Percentiles rank a stretch among this genome's conserved stretches.
Evolutionary conservation across 2,797 vertebrate genomes (phyloP).

Genomic region (Benthosema pterotum): DNA sequence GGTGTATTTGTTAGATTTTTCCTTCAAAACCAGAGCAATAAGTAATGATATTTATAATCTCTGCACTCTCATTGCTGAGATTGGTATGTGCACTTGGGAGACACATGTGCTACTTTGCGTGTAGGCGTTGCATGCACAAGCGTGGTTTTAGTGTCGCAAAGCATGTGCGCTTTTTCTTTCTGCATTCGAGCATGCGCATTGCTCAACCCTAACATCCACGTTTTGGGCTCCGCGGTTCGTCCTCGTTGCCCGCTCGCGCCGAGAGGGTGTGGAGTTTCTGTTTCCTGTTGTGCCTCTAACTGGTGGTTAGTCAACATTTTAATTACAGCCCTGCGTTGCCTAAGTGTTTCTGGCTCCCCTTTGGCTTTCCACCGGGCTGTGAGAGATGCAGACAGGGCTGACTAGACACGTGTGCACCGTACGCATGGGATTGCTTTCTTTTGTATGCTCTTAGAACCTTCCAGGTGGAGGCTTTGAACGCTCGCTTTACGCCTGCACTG

Average conservation of each 20-base stretch:
- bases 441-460: not conserved
- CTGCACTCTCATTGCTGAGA: not conserved
- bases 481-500: not conserved
- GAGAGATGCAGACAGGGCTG: not conserved
- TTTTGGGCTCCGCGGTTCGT: conserved; percentile 42
- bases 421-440: not conserved
- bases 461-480: not conserved
- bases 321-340: conserved; percentile 33
- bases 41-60: conserved; percentile 5
- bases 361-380: not conserved
- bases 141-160: not conserved
- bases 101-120: not conserved
- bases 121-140: not conserved
- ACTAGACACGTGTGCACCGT: not conserved
- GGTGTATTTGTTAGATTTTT: conserved; percentile 24
- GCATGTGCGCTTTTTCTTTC: not conserved
- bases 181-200: not conserved
- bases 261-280: conserved; percentile 57
- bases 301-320: conserved; percentile 44
- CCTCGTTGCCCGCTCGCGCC: conserved; percentile 15
- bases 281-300: conserved; percentile 57
- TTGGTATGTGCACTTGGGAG: too few species aligned
- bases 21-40: conserved; percentile 1
- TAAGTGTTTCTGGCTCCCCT: conserved; percentile 20
- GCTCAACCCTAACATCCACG: conserved; percentile 8